Conservation (phyloP, 2,888 invertebrate genomes). For the Tanaodytes sp. region DNA sequence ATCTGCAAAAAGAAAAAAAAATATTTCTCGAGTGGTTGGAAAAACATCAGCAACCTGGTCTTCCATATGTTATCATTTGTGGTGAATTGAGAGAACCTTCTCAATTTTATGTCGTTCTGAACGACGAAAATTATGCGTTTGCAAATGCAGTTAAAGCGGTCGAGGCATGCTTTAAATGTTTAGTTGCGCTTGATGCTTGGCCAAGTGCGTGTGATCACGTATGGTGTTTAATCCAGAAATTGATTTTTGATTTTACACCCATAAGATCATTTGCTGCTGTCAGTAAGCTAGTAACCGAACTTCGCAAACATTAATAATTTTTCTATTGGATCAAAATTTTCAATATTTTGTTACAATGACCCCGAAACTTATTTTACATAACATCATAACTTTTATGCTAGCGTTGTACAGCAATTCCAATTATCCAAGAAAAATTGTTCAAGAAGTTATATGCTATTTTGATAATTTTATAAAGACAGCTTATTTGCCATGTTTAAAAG, state of each 20-base stretch:
- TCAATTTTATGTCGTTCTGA: conserved; percentile 4
- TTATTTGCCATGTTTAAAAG: conserved; percentile 3
- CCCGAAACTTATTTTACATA: neutral
- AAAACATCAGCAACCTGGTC: neutral
- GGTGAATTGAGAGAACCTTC: neutral
- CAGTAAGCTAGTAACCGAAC: neutral
- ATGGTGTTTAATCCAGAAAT: conserved; percentile 9
- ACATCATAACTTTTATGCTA: conserved; percentile 4
- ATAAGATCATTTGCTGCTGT: neutral
- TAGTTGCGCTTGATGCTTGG: neutral
- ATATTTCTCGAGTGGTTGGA: neutral
- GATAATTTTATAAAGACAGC: neutral
- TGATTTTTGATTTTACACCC: neutral
- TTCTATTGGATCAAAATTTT: neutral
- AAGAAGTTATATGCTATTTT: conserved; percentile 8
- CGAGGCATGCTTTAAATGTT: conserved; percentile 17
- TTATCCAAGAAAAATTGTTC: conserved; percentile 9
- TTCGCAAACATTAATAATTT: neutral
- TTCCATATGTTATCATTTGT: conserved; percentile 8
- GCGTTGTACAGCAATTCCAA: conserved; percentile 6
- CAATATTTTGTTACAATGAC: neutral
- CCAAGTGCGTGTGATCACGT: conserved; percentile 7
- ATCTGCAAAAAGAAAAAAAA: conserved; percentile 1
- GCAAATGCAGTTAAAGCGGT: conserved; percentile 7
- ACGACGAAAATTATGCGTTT: neutral